phyloP scores from a whole-genome alignment of 2,888 invertebrate species.

The Ochropleura plecta region DNA sequence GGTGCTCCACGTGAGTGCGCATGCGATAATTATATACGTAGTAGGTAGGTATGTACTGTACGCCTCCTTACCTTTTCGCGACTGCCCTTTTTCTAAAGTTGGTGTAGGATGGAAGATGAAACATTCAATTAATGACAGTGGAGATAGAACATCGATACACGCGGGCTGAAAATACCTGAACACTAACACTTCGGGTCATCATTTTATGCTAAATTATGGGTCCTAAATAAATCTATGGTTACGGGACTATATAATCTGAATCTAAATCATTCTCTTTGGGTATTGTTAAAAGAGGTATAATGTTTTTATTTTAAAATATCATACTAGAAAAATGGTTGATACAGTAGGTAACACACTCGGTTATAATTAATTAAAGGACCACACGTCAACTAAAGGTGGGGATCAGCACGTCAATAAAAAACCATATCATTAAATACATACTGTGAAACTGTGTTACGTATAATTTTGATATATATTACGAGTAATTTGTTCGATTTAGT shows the following conservation, averaged over 20 bases:
- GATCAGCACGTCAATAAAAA: neutral
- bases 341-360: slow-evolving; percentile 22
- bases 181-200: slow-evolving; percentile 52
- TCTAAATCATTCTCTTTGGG: slow-evolving; percentile 33
- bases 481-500: slow-evolving; percentile 1
- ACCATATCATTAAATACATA: slow-evolving; percentile 6
- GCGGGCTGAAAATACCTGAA: slow-evolving; percentile 68
- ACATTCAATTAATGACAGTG: slow-evolving; percentile 89
- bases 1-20: slow-evolving; percentile 84
- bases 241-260: slow-evolving; percentile 23
- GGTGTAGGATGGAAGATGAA: slow-evolving; percentile 90
- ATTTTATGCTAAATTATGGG: slow-evolving; percentile 32
- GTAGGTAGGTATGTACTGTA: slow-evolving; percentile 67
- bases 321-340: slow-evolving; percentile 16
- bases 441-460: neutral
- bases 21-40: slow-evolving; percentile 79
- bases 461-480: neutral
- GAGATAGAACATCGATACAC: slow-evolving; percentile 79
- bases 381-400: slow-evolving; percentile 51
- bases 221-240: slow-evolving; percentile 44
- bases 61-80: slow-evolving; percentile 95
- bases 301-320: neutral
- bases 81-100: slow-evolving; percentile 96
- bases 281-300: slow-evolving; percentile 12
- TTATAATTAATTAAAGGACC: slow-evolving; percentile 48